Percentiles rank a stretch among this genome's conserved stretches.
These are phyloP conservation scores for Dynastes maya DNA, from an alignment of 2,888 invertebrate species.

Conservation along the genomic window DNA sequence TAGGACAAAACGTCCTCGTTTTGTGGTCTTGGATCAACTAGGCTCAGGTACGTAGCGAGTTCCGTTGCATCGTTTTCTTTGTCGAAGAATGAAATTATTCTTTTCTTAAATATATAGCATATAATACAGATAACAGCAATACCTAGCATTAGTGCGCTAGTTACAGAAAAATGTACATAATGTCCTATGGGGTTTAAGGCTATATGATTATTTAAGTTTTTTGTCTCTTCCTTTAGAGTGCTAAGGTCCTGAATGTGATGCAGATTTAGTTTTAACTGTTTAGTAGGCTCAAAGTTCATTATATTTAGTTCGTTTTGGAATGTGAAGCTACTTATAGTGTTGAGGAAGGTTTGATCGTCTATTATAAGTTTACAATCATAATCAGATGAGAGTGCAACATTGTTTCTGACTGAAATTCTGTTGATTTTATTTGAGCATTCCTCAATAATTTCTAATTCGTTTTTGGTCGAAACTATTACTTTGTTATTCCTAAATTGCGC, in stretches of 20 bases:
- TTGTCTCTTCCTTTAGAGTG: slow-evolving; percentile 5
- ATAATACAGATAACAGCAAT: not conserved
- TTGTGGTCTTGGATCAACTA: not conserved
- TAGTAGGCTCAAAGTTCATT: not conserved
- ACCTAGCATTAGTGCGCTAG: not conserved
- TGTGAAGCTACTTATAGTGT: not conserved
- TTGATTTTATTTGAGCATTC: slow-evolving; percentile 13
- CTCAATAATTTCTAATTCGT: not conserved
- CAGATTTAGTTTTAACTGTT: slow-evolving; percentile 10
- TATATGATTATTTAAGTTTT: not conserved
- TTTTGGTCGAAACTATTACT: slow-evolving; percentile 1
- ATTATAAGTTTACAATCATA: slow-evolving; percentile 13
- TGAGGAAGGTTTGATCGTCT: slow-evolving; percentile 13
- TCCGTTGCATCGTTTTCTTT: not conserved
- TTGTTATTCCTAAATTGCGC: slow-evolving; percentile 4
- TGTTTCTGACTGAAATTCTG: not conserved
- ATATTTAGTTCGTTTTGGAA: not conserved
- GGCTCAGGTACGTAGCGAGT: not conserved
- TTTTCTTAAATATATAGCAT: not conserved
- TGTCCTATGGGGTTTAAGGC: slow-evolving; percentile 4
- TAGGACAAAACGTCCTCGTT: slow-evolving; percentile 19
- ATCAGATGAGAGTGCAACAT: not conserved
- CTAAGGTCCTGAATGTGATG: not conserved
- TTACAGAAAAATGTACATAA: not conserved
- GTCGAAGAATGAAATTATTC: not conserved